These are phyloP conservation scores for Aporophyla nigra DNA, from an alignment of 2,888 invertebrate genomes.

Conservation along the genomic window DNA sequence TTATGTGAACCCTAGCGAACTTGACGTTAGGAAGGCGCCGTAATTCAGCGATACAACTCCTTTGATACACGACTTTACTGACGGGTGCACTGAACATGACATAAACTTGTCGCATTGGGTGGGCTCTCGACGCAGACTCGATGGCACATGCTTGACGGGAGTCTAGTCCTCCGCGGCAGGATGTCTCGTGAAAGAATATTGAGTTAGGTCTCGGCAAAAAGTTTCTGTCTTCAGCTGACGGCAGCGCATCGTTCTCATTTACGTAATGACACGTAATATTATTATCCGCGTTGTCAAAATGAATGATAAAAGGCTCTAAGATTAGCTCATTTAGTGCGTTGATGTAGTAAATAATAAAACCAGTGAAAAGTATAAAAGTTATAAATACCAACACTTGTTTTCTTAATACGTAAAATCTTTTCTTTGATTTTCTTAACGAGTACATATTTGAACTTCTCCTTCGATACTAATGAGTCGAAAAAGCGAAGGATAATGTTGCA, in stretches of 20 bases:
- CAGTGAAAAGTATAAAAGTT: slow-evolving; percentile 29
- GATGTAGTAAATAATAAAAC: slow-evolving; percentile 37
- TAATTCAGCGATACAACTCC: slow-evolving; percentile 50
- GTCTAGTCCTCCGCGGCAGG: slow-evolving; percentile 89
- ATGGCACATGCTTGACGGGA: slow-evolving; percentile 74
- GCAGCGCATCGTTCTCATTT: slow-evolving; percentile 61
- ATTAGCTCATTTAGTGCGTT: slow-evolving; percentile 7
- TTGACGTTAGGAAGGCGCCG: slow-evolving; percentile 42
- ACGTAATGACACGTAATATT: slow-evolving; percentile 54
- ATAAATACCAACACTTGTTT: slow-evolving; percentile 37
- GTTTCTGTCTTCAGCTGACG: slow-evolving; percentile 64
- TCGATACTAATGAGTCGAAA: not conserved
- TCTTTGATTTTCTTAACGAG: not conserved
- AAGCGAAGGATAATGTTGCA: not conserved
- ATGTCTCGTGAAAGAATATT: slow-evolving; percentile 93
- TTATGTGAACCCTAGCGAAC: slow-evolving; percentile 59
- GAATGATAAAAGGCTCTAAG: slow-evolving; percentile 12
- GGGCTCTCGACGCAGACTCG: too few species aligned
- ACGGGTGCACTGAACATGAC: too few species aligned
- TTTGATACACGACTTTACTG: slow-evolving; percentile 4
- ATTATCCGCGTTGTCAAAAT: slow-evolving; percentile 14
- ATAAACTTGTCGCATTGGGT: too few species aligned
- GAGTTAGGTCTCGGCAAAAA: slow-evolving; percentile 79
- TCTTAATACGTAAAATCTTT: not conserved
- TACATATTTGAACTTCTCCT: not conserved